Base-by-base conservation (phyloP, 2,797 vertebrate species). In the Poecilia wingei region DNA sequence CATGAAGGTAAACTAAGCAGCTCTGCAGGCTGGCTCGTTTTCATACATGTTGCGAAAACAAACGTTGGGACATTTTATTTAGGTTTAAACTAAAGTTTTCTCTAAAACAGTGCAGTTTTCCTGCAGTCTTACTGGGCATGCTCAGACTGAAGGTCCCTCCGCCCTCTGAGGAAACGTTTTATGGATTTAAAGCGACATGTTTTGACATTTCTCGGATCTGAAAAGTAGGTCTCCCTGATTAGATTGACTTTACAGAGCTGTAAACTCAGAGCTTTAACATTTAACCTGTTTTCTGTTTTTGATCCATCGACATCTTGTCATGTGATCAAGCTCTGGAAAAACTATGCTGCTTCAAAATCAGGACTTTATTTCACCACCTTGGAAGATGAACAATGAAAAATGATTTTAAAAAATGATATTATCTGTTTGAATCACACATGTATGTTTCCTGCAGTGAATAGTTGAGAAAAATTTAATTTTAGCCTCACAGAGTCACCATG, bases 251-350 rank as follows among this genome's bases (percentile, higher is more conserved):
- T 41, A 41, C 41, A 41, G 7, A 7, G 53, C 71, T 69, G 41
- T 47, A 74, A 0, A 53, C 46, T 74, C 51, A 72, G 57, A 18
- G 41, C 41, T 84, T 82, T 66, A 31, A 55, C 55, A 39, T 79
- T 72, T 70, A 9, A 55, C 75, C 72, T 41, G 25, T 49, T 73
- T 79, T 74, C 72, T 78, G 53, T 41, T 49, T 43, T 57, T 76
- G 41, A 75, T 47, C 8, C 41, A 20, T 74, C 41, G 20, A 22
- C n/a, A 28, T 78, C 22, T 28, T 45, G 31, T 59, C 76, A 51
- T 45, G 49, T 73, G 83, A 46, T 43, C 14, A 73, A 6, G 41
- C 0, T 9, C 51, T 43, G 39, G 25, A 69, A 47, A 72, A 8
- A 18, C 49, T 61, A 8, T 6, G 31, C 8, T n/a, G 1, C 47